Base-by-base conservation (phyloP, 2,113 vertebrate species). In the Camelus dromedarius region DNA sequence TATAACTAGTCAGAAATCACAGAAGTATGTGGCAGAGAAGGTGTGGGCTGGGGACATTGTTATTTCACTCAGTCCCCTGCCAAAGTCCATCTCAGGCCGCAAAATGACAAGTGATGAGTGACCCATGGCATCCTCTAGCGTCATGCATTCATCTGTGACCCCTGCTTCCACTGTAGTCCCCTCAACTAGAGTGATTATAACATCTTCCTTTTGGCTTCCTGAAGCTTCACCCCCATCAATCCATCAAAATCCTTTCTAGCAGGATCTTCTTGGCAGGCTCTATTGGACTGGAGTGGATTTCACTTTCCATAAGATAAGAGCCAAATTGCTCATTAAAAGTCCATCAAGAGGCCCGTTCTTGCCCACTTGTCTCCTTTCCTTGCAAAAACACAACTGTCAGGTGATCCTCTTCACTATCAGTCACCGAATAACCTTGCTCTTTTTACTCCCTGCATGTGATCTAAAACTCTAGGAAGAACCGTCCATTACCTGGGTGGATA, bases 391-490 rank as follows among this genome's bases (percentile, higher is more conserved):
- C 22, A 32, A 2, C 3, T 20, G 8, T 56, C 77, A 86, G 72
- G 13, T 77, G 73, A 30, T 52, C 52, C 8, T 54, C 62, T 80
- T 70, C 69, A 35, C 32, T 82, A 32, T 54, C 72, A 0, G 5
- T 24, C 64, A 96, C 42, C 32, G 79, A 83, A 58, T 32, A 95
- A 77, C 26, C 42, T 56, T 46, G 22, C 7, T n/a, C 35, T 70
- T 46, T 92, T 75, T 83, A 22, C 32, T 60, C 48, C 89, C 38
- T 81, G 48, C 26, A 26, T 80, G 73, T 60, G 82, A 82, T 22
- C 75, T 35, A 48, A 50, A 91, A 52, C 89, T 84, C 42, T 35
- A n/a, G 64, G n/a, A 93, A 85, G 20, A 91, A 94, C 64, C 7
- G 0, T 79, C 4, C 15, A 60, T 77, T 87, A 77, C 35, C 67